Conservation (phyloP, 2,797 vertebrate genomes). For the Pyrocephalus nanus region DNA sequence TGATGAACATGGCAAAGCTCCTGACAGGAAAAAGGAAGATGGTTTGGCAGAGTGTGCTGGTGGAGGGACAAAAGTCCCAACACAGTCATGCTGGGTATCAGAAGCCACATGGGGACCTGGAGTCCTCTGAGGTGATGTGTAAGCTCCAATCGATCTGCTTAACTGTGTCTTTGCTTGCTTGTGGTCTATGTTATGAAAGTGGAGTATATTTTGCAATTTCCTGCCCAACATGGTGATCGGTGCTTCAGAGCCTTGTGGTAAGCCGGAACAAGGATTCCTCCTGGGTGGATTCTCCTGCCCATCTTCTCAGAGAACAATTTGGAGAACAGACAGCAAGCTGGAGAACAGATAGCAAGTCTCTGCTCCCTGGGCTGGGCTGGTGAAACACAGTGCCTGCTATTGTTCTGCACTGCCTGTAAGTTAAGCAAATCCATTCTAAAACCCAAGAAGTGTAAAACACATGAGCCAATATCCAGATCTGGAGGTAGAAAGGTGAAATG, state of each 20-base stretch:
- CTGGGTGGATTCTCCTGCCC: neutral
- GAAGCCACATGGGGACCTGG: neutral
- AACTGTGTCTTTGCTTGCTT: neutral
- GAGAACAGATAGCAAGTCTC: neutral
- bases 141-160: rapidly evolving
- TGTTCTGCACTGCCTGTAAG: neutral
- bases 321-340: neutral
- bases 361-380: rapidly evolving
- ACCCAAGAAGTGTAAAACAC: neutral
- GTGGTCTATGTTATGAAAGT: neutral
- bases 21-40: neutral
- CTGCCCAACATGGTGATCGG: rapidly evolving
- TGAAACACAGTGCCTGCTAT: rapidly evolving
- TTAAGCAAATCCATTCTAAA: neutral
- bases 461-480: neutral
- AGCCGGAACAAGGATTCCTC: neutral
- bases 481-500: neutral
- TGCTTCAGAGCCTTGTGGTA: neutral
- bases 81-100: neutral
- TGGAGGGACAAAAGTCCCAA: neutral
- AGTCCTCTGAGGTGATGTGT: neutral
- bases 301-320: neutral
- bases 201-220: neutral
- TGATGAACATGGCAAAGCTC: neutral
- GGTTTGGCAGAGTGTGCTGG: neutral